Base-by-base conservation (phyloP, 2,888 invertebrate species). In the Matsumyia berberina region DNA sequence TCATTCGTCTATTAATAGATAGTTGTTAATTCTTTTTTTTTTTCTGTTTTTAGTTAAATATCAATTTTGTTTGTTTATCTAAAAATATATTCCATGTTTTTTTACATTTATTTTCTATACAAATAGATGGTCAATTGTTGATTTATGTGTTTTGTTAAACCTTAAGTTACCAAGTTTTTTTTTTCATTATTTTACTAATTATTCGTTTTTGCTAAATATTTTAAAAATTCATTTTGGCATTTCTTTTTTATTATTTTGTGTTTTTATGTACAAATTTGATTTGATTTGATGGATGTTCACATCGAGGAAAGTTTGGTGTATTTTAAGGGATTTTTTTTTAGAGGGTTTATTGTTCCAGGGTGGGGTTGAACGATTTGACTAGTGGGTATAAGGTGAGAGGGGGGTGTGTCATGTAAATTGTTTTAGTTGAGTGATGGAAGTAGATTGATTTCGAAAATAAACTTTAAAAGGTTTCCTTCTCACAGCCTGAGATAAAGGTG, bases 101-200 rank as follows among this genome's bases (percentile, higher is more conserved):
- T 83, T 42, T 73, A 74, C 62, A 83, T 57, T 67, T 49, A 35
- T 69, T 51, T 80, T 74, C 79, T 85, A 76, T 80, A 85, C 79
- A 85, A 85, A 79, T 79, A 85, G 83, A 85, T 80, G 80, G 85
- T 85, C 85, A 85, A 85, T 74, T 74, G 74, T 80, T 85, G 80
- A 66, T 80, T 77, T 64, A 57, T 35, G 44, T 57, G 35, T 62
- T 58, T 57, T 51, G 42, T 73, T 82, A 49, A 66, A 67, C 39
- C 57, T 76, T 67, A 67, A 64, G 19, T 74, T 74, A 79, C 73
- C 79, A 79, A 85, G 42, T 73, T 73, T 53, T 78, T 73, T 70
- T 35, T 46, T 17, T 44, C 29, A 19, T 37, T 4, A 33, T 58
- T 15, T 8, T 15, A n/a, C 42, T 57, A n/a, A n/a, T 37, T 46